Evolutionary conservation across 2,797 vertebrate genomes (phyloP).

Genomic region (Pteronotus mesoamericanus): DNA sequence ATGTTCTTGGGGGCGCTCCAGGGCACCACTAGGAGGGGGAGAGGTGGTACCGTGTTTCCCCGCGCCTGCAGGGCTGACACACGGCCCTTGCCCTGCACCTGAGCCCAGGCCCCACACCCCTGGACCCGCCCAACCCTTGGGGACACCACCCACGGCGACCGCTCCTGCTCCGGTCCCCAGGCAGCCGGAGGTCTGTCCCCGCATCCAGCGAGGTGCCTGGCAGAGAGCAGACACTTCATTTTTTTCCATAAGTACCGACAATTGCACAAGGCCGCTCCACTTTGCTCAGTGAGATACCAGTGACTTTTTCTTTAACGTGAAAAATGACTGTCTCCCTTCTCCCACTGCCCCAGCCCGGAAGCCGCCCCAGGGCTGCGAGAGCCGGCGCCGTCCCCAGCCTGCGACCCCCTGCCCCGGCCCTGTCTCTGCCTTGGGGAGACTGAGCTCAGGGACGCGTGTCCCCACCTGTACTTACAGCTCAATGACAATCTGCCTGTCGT

Average conservation of each 20-base stretch:
- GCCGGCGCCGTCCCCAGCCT: no score
- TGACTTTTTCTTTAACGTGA: neutral
- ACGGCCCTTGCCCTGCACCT: neutral
- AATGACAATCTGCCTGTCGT: conserved; percentile 77
- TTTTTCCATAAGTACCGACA: neutral
- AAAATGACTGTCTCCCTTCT: conserved; percentile 23
- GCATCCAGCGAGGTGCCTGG: neutral
- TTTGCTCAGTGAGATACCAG: conserved; percentile 17
- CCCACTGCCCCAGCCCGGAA: neutral
- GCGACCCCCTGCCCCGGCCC: conserved; percentile 58
- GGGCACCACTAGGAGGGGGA: neutral
- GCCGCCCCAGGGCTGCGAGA: no score
- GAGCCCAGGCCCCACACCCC: neutral
- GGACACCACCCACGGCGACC: neutral
- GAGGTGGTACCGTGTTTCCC: no score
- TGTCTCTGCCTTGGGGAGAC: conserved; percentile 75
- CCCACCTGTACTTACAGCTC: conserved; percentile 74
- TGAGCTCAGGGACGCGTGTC: conserved; percentile 69
- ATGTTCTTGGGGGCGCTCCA: no score
- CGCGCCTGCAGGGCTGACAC: no score
- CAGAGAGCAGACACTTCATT: neutral
- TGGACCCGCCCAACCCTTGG: neutral
- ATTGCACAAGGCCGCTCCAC: neutral
- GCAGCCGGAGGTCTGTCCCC: neutral
- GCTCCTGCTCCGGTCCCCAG: neutral